Percentiles rank a stretch among this genome's conserved stretches.
phyloP scores from a whole-genome alignment of 2,113 vertebrate genomes.

The Climacteris rufus region DNA sequence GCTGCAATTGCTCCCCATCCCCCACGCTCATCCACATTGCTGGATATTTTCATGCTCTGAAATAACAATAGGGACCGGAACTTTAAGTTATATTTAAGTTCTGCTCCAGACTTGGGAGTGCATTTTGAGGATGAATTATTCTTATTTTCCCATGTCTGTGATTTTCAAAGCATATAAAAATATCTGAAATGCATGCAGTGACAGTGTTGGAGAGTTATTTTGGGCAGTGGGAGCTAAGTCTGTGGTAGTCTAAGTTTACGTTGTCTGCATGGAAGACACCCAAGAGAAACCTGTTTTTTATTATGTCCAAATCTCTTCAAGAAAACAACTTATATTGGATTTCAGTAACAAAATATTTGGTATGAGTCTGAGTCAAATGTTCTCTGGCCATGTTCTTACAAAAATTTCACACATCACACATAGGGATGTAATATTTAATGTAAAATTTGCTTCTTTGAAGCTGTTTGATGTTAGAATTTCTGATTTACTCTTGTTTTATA shows the following conservation, averaged over 20 bases:
- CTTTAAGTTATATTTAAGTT: background rate
- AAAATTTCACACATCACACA: accelerated
- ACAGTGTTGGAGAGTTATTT: background rate
- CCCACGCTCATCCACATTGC: background rate
- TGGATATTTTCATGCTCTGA: background rate
- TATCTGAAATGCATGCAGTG: accelerated
- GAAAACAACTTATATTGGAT: background rate
- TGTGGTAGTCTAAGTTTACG: background rate
- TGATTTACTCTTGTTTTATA: background rate
- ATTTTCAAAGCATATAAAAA: background rate
- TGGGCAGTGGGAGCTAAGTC: background rate
- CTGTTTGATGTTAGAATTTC: background rate
- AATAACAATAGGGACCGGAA: background rate
- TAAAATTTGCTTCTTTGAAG: background rate
- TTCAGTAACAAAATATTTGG: background rate
- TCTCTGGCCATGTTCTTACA: background rate
- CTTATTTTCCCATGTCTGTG: background rate
- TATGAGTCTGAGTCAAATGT: background rate
- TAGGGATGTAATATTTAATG: background rate
- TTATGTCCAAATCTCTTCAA: background rate
- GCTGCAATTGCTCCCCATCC: background rate
- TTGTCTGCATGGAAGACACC: accelerated
- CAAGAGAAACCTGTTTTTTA: background rate
- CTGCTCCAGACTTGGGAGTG: background rate
- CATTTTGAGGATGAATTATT: background rate